Conservation (phyloP, 1,140 invertebrate genomes). For the Limonius californicus region DNA sequence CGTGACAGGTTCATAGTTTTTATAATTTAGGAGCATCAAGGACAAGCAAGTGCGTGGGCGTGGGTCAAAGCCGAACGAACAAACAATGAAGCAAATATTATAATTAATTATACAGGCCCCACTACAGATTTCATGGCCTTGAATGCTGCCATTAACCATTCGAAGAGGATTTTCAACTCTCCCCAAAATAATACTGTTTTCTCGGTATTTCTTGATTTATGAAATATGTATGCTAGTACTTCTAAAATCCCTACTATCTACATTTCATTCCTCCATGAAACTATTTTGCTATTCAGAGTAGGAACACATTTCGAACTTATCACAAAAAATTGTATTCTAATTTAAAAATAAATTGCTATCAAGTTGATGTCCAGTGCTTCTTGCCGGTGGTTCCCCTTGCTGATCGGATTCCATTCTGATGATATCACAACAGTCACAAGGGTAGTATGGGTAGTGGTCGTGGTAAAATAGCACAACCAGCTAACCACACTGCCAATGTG, state of each 20-base stretch:
- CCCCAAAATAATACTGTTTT: too few relatives aligned
- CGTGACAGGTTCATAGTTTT: neutral
- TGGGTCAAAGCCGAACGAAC: neutral
- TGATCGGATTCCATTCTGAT: neutral
- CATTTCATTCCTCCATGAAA: too few relatives aligned
- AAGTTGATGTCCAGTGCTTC: too few relatives aligned
- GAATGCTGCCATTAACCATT: constrained; percentile 8
- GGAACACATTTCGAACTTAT: too few relatives aligned
- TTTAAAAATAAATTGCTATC: too few relatives aligned
- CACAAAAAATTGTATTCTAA: too few relatives aligned
- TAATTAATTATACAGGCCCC: neutral
- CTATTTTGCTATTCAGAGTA: too few relatives aligned
- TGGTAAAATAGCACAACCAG: constrained; percentile 84
- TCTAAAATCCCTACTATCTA: too few relatives aligned
- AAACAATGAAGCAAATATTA: neutral
- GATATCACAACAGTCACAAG: constrained; percentile 55
- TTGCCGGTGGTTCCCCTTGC: too few relatives aligned
- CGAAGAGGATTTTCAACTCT: neutral
- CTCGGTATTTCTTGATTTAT: too few relatives aligned
- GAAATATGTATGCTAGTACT: too few relatives aligned
- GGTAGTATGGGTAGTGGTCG: constrained; percentile 95
- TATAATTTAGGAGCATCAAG: neutral
- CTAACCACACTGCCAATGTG: constrained; percentile 95
- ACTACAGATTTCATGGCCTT: neutral
- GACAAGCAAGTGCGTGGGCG: neutral